Conservation (phyloP, 2,113 vertebrate genomes). For the Gulo gulo region DNA sequence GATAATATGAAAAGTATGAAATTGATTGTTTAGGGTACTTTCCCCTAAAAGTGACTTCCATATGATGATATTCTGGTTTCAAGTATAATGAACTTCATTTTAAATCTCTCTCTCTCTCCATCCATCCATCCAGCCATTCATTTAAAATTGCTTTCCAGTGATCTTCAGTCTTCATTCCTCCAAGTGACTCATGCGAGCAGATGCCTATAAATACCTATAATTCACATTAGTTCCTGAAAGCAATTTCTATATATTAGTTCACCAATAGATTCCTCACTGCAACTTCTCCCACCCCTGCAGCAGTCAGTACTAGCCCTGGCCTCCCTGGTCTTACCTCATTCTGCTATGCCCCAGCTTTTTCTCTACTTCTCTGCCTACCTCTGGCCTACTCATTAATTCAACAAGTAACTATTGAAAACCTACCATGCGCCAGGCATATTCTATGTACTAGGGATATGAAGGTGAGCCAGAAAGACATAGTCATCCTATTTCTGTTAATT, state of each 20-base stretch:
- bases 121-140: neutral
- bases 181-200: neutral
- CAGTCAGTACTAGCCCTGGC: neutral
- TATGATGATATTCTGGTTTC: neutral
- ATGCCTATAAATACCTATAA: neutral
- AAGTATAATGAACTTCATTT: constrained; percentile 2
- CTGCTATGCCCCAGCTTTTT: neutral
- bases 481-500: neutral
- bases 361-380: neutral
- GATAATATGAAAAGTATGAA: constrained; percentile 9
- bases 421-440: neutral
- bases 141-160: neutral
- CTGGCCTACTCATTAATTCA: neutral
- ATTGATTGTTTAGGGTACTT: neutral
- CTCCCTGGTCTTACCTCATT: neutral
- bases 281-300: neutral
- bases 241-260: neutral
- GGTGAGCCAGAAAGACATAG: neutral
- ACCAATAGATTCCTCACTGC: neutral
- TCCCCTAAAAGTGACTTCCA: neutral
- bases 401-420: neutral
- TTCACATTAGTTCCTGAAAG: neutral
- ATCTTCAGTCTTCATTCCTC: neutral
- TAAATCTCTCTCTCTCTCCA: neutral
- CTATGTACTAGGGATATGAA: neutral